Evolutionary conservation across 2,888 invertebrate genomes (phyloP), one percentile per base, ranked within the genome.

Genomic region (Ormia ochracea): DNA sequence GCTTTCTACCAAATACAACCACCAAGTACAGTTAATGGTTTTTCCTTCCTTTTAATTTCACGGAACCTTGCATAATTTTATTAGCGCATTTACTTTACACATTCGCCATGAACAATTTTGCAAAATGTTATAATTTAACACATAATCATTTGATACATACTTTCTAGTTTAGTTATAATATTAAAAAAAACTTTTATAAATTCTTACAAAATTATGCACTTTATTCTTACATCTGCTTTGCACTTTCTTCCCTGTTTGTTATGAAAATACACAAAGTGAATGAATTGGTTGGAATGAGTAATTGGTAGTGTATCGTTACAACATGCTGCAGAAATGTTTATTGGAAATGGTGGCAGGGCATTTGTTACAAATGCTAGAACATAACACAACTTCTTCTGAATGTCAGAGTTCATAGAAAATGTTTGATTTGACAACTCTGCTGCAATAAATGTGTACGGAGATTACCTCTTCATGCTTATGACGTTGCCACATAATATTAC

Each of bases 161-260:
- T 54, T 52, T 14, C 2, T 28, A 10, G 28, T 48, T 61, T 41
- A 38, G 3, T n/a, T 33, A 17, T 2, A 33, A 41, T 33, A 36
- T 26, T 33, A 3, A 48, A 3, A 6, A 41, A 43, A 54, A 28
- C 4, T n/a, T 59, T 6, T 3, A 4, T 6, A 12, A 12, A 41
- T 54, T 61, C 68, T 17, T 36, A 45, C 17, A 17, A 75, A 75
- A 66, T 56, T 80, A 75, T 80, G 79, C 79, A 80, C 75, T 80
- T 75, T 75, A 48, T 68, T 38, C 65, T 65, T 54, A 59, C 56
- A 73, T 75, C 75, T 79, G 75, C 79, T 79, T 75, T 79, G 66
- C 70, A 79, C 75, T 79, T 75, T 79, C 74, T 79, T 79, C 79
- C 50, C 28, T 70, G 65, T 80, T 75, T 80, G 66, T 80, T 75